Evolutionary conservation across 2,888 invertebrate genomes (phyloP), one percentile per base, ranked within the genome.

Genomic region (Drosophila quinaria): DNA sequence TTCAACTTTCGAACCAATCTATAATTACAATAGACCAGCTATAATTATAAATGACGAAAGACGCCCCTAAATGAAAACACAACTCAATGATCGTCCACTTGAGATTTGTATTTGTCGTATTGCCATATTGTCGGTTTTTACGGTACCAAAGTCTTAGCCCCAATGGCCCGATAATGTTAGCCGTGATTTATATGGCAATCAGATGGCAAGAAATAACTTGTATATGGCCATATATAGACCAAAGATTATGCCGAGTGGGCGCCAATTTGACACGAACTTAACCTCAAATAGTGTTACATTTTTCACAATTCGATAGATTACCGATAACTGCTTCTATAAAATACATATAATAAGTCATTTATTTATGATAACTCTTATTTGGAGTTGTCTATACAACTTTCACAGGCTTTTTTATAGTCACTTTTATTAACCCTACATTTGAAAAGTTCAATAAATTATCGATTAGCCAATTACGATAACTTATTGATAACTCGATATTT

Each of bases 31-130:
- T 80, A 71, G 50, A 44, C 64, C 51, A 37, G 83, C 85, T 86
- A 86, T 87, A 86, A 87, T 89, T 86, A 84, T 89, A 84, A 81
- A 86, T 86, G 85, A 86, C 87, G 84, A 89, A 87, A 89, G 69
- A 71, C 64, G 49, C 19, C 37, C n/a, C 60, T 22, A 19, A 25
- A 55, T 29, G 39, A 55, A 37, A 59, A 51, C 47, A 22, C 41
- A 69, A 55, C 61, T 50, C 70, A 65, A 66, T 69, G 65, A 70
- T 80, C 74, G 71, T 22, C 33, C 70, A 80, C 76, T 80, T 70
- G 19, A 80, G 73, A 75, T 69, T 56, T 58, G 39, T 29, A 19
- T 19, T 49, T 69, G 46, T 15, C 35, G 49, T 39, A 47, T 61
- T 56, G 41, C 29, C 49, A 56, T 37, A 35, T 56, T 46, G 49